phyloP scores from a whole-genome alignment of 1,140 invertebrate genomes.

The Steinernema khuongi region DNA sequence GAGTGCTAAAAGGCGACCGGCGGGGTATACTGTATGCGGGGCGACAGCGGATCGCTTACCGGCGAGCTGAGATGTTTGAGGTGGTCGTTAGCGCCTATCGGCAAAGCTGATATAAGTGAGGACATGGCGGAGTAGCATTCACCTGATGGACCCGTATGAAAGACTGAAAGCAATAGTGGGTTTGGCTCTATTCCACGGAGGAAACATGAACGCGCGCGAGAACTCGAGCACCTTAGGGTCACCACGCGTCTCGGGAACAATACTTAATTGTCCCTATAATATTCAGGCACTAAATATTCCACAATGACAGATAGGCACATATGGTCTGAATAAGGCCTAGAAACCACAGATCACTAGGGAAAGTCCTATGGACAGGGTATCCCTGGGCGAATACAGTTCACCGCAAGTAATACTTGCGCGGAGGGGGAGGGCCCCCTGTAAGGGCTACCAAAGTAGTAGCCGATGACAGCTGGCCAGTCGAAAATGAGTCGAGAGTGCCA shows the following conservation, averaged over 20 bases:
- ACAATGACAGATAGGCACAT: too few species aligned
- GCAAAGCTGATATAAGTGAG: constrained; percentile 10
- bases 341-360: too few species aligned
- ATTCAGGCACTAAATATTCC: too few species aligned
- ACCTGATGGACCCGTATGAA: constrained; percentile 10
- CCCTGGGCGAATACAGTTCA: too few species aligned
- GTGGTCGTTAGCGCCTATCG: constrained; percentile 12
- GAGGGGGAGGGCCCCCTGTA: too few species aligned
- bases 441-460: neutral
- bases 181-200: neutral
- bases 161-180: neutral
- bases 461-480: neutral
- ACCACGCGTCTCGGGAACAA: too few species aligned
- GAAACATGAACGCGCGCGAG: neutral
- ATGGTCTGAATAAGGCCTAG: too few species aligned
- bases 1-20: constrained; percentile 6
- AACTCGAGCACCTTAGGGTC: too few species aligned
- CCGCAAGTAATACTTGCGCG: too few species aligned
- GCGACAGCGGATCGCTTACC: neutral
- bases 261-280: too few species aligned
- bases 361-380: too few species aligned
- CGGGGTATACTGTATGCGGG: neutral
- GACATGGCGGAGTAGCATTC: constrained; percentile 16
- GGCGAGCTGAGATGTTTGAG: constrained; percentile 6
- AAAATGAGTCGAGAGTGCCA: neutral